Evolutionary conservation across 2,113 vertebrate genomes (phyloP), one percentile per base, ranked within the genome.

Genomic region (Salvelinus namaycush): DNA sequence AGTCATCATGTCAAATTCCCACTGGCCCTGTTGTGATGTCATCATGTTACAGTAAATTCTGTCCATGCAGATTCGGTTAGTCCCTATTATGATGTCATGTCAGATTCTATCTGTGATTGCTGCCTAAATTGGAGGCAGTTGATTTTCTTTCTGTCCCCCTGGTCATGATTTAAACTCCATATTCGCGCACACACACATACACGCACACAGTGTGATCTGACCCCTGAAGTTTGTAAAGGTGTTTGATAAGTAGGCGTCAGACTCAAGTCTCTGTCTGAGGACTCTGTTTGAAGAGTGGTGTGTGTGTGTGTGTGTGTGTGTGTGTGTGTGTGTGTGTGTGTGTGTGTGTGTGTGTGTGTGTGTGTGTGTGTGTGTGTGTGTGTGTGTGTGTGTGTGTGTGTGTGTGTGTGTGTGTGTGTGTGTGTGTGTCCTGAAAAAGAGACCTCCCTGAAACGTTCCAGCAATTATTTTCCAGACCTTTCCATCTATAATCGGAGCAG

Each of bases 331-430:
- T n/a, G 60, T 62, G 60, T 62, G 59, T n/a, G 59, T 59, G 18
- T n/a, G 22, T n/a, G 59, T 2, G 59, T 62, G 5, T 62, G 22
- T 62, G 59, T 59, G 67, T 70, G 68, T 22, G 34, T 70, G 68
- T 48, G 68, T 70, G 68, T 69, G 29, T 69, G 31, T 69, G 68
- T 69, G 68, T 69, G 27, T 69, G 68, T 69, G 68, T 69, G 31
- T 69, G 67, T 69, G 67, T 69, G 67, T 69, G 67, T 69, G 27
- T 69, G 29, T 69, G 67, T 69, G 67, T 69, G 67, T 69, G 67
- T 69, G 68, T 69, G 68, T 69, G 34, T 22, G 67, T 69, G 67
- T 44, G 67, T 44, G 27, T 44, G 29, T 44, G 67, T 69, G 67
- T 69, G 67, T 44, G 67, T 69, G 68, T 69, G 68, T 69, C n/a